Evolutionary conservation across 2,113 vertebrate genomes (phyloP), one percentile per base, ranked within the genome.

Genomic region (Hemibates koningsi): DNA sequence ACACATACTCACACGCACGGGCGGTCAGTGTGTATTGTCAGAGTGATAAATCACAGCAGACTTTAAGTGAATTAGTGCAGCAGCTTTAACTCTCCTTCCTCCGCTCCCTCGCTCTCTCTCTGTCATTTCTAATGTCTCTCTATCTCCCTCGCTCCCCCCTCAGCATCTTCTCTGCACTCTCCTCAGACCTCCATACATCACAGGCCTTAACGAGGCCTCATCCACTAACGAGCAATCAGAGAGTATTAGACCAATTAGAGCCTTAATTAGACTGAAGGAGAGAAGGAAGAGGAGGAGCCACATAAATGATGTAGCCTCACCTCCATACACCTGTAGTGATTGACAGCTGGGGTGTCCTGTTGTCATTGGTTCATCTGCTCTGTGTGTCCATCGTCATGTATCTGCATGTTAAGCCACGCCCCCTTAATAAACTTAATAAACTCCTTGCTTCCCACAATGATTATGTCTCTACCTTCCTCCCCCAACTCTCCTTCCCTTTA

Each of bases 51-150:
- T 98, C 97, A 98, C 94, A 95, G 96, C 96, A 95, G 97, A 97
- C 96, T 97, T 90, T 98, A 97, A 98, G 97, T 98, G 97, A 97
- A 98, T 97, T 98, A 97, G 97, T 97, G 96, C 96, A 96, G 96
- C 97, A 96, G 96, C 95, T 97, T 97, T 97, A 97, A 97, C 96
- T 97, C 97, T 95, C 96, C 96, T 94, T 97, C 96, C 95, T 84
- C 87, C 92, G 85, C 80, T 94, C 83, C 9, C 29, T 80, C 68
- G 13, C 53, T 48, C 43, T 66, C 43, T 43, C 81, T 82, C 61
- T 71, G 17, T 76, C 29, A 56, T 68, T 71, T 80, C 82, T 54
- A 82, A 52, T 59, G 48, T 78, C 78, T 78, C 80, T 80, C 53
- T 53, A 12, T 73, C 34, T 16, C 36, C 38, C 48, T 32, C 27